Percentiles rank a stretch among this genome's conserved stretches.
phyloP scores from a whole-genome alignment of 2,113 vertebrate species.

The Hydrochoerus hydrochaeris region DNA sequence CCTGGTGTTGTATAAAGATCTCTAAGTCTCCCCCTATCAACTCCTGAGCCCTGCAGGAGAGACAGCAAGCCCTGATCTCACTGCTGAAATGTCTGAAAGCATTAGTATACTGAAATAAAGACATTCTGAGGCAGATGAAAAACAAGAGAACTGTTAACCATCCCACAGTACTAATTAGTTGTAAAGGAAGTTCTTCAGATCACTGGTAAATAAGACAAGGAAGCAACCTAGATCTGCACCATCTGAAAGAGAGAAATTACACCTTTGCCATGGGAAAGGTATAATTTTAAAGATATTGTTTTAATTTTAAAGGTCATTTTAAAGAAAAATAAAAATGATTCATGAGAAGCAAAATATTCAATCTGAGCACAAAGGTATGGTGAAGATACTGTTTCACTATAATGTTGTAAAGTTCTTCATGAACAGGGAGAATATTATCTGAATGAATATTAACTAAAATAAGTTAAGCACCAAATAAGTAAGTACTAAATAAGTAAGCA shows the following conservation, averaged over 20 bases:
- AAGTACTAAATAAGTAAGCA: neutral
- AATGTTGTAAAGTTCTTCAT: neutral
- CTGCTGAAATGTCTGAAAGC: neutral
- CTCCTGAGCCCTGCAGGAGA: neutral
- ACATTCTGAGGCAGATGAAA: neutral
- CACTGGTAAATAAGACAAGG: neutral
- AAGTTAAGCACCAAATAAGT: neutral
- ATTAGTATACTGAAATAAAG: neutral
- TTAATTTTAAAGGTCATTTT: neutral
- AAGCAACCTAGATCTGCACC: neutral
- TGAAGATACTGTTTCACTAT: neutral
- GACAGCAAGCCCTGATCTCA: neutral
- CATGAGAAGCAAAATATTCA: neutral
- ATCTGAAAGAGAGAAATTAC: neutral
- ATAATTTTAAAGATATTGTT: neutral
- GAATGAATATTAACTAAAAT: neutral
- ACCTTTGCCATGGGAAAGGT: neutral
- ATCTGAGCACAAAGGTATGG: neutral
- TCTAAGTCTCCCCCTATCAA: neutral
- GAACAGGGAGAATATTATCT: neutral
- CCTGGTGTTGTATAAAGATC: neutral
- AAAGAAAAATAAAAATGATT: conserved; percentile 22
- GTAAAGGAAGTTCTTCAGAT: neutral
- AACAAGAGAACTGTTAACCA: neutral
- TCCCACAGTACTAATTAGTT: neutral